Conservation (phyloP, 2,888 invertebrate genomes). For the Drosophila phalerata region DNA sequence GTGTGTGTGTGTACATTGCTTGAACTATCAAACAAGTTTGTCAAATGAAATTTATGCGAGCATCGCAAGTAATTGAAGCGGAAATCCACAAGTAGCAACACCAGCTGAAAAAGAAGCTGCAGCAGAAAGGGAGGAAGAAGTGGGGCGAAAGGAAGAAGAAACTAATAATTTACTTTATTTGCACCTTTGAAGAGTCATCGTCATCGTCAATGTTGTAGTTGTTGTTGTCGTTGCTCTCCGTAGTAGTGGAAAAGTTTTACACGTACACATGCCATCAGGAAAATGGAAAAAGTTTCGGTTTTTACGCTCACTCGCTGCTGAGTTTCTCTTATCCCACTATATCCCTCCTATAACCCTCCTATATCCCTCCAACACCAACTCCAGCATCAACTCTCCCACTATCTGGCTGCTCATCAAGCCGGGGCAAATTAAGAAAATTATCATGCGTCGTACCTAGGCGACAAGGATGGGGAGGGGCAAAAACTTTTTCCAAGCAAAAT, state of each 20-base stretch:
- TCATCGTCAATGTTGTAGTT: slow-evolving; percentile 15
- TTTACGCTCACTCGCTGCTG: slow-evolving; percentile 22
- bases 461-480: slow-evolving; percentile 37
- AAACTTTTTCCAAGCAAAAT: slow-evolving; percentile 64
- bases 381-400: slow-evolving; percentile 14
- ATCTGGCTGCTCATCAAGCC: slow-evolving; percentile 68
- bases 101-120: slow-evolving; percentile 20
- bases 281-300: slow-evolving; percentile 75
- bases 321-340: background rate
- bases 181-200: slow-evolving; percentile 75
- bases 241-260: slow-evolving; percentile 71
- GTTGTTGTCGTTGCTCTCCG: slow-evolving; percentile 4
- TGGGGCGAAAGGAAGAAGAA: slow-evolving; percentile 40
- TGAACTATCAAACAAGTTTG: slow-evolving; percentile 71
- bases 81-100: slow-evolving; percentile 75
- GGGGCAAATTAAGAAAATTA: slow-evolving; percentile 78
- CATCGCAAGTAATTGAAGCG: slow-evolving; percentile 73
- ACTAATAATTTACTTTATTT: slow-evolving; percentile 81
- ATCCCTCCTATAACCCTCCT: background rate
- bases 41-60: slow-evolving; percentile 80
- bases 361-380: no score
- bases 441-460: slow-evolving; percentile 77
- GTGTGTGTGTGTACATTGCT: slow-evolving; percentile 2
- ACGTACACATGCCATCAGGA: slow-evolving; percentile 76
- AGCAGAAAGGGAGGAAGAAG: slow-evolving; percentile 34